These are phyloP conservation scores for Heliothis peltigera DNA, from an alignment of 2,888 invertebrate species.

Conservation along the genomic window DNA sequence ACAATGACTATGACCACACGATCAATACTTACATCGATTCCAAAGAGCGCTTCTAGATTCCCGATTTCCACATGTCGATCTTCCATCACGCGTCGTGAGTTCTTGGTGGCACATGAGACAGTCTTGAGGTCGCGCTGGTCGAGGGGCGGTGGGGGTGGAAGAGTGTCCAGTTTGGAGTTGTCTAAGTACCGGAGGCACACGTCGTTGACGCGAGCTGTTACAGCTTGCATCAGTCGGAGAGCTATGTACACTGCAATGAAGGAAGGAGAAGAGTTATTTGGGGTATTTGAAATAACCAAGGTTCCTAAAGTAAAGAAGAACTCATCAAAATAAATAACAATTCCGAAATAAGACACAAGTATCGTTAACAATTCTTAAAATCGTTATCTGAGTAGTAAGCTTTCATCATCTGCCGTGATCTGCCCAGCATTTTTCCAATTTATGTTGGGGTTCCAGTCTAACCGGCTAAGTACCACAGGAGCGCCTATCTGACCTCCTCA, in stretches of 20 bases:
- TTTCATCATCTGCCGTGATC: too few species aligned
- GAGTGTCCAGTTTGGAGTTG: slow-evolving; percentile 91
- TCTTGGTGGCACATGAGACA: slow-evolving; percentile 94
- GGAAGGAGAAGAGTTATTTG: neutral
- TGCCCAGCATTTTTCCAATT: too few species aligned
- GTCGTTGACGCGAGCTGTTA: slow-evolving; percentile 92
- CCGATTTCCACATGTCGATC: slow-evolving; percentile 96
- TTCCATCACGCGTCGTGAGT: slow-evolving; percentile 97
- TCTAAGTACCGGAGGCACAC: slow-evolving; percentile 92
- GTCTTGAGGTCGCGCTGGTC: slow-evolving; percentile 86
- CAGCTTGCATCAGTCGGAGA: slow-evolving; percentile 93
- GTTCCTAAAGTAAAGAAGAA: too few species aligned
- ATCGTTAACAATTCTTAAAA: neutral
- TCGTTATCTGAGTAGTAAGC: slow-evolving; percentile 7
- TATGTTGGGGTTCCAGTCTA: too few species aligned
- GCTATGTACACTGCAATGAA: slow-evolving; percentile 92
- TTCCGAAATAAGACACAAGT: too few species aligned
- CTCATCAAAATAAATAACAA: too few species aligned
- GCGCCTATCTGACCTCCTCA: too few species aligned
- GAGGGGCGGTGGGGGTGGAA: slow-evolving; percentile 90
- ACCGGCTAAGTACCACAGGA: too few species aligned
- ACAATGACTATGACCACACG: too few species aligned
- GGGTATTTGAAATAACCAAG: too few species aligned
- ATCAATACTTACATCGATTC: slow-evolving; percentile 91
- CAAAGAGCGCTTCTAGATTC: slow-evolving; percentile 95